phyloP scores from a whole-genome alignment of 1,140 invertebrate species.

The Aphidius gifuensis region DNA sequence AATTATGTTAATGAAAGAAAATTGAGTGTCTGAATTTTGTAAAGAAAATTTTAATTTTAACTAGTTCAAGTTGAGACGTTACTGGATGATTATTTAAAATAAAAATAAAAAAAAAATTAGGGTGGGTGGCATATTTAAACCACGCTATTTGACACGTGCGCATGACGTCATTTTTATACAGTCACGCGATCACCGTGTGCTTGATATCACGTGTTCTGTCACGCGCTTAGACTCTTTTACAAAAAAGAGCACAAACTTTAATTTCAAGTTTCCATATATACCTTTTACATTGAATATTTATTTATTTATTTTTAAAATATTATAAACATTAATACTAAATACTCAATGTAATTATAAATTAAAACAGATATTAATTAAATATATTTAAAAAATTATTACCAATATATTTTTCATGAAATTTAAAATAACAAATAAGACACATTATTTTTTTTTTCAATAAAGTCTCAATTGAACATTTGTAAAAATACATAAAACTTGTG shows the following conservation, averaged over 20 bases:
- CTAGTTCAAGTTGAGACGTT: constrained; percentile 33
- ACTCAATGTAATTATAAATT: no score
- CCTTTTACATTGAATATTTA: no score
- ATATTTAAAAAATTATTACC: no score
- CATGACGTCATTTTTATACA: constrained; percentile 48
- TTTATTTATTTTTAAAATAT: no score
- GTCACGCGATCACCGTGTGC: constrained; percentile 55
- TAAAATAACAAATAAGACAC: no score
- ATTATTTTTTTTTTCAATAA: background rate
- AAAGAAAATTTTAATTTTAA: no score
- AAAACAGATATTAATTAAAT: no score
- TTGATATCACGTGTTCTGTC: constrained; percentile 53
- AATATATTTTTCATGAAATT: no score
- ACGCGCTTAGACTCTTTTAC: constrained; percentile 42
- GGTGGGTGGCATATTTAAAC: constrained; percentile 29
- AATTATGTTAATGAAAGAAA: no score
- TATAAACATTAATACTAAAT: no score
- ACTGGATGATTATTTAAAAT: constrained; percentile 27
- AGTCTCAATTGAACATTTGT: background rate
- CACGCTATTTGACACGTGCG: constrained; percentile 55
- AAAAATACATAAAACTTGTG: constrained; percentile 3
- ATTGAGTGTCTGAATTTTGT: no score
- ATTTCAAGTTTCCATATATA: background rate
- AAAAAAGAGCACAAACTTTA: background rate
- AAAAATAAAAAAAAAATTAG: constrained; percentile 1